Percentiles rank a stretch among this genome's conserved stretches.
These are phyloP conservation scores for Mesembrinibis cayennensis DNA, from an alignment of 2,113 vertebrate species.

Conservation along the genomic window DNA sequence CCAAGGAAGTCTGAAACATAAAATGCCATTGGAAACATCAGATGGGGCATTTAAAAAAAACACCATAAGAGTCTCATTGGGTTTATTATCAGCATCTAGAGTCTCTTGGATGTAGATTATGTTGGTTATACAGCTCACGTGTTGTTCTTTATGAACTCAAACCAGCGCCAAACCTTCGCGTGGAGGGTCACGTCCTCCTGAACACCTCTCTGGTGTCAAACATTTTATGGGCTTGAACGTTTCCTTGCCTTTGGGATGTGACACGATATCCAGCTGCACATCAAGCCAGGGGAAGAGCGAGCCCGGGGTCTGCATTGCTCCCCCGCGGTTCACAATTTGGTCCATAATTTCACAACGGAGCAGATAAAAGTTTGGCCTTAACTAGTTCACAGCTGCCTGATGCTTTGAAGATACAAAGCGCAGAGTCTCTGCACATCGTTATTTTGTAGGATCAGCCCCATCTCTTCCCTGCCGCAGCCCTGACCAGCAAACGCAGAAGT, in stretches of 20 bases:
- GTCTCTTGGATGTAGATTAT: neutral
- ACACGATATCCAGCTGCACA: neutral
- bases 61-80: neutral
- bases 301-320: neutral
- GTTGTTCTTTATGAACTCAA: neutral
- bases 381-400: neutral
- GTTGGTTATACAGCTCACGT: neutral
- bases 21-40: neutral
- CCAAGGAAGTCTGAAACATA: neutral
- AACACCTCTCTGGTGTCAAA: neutral
- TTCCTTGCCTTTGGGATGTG: neutral
- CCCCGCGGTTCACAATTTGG: fast-evolving
- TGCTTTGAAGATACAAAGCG: neutral
- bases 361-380: neutral
- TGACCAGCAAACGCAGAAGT: neutral
- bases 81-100: neutral
- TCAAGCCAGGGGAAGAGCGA: neutral
- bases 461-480: neutral
- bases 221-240: neutral
- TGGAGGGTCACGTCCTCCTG: neutral
- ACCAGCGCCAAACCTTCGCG: neutral
- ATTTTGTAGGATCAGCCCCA: neutral
- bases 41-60: neutral
- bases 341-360: fast-evolving
- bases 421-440: fast-evolving